Base-by-base conservation (phyloP, 2,888 invertebrate species). In the Drosophila borborema region DNA sequence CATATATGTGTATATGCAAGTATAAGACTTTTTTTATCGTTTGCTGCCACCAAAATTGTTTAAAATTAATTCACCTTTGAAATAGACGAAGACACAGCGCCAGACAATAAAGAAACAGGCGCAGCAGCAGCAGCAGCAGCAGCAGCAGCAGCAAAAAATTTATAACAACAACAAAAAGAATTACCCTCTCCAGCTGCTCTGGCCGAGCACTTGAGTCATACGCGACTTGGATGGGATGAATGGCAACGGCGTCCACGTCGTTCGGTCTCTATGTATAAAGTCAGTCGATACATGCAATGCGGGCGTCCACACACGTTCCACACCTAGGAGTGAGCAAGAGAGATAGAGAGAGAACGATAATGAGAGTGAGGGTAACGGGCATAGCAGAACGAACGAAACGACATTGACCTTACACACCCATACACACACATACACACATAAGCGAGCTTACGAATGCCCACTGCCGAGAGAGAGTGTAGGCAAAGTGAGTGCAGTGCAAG, bases 341-440 rank as follows among this genome's bases (percentile, higher is more conserved):
- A 14, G 31, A 28, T 28, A 28, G 16, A 48, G 16, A 48, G 4
- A n/a, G 8, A 48, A 5, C 2, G 49, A 6, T 12, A 49, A 8
- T 16, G 23, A 38, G 36, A 54, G 64, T 41, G 18, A 46, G 28
- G 56, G 48, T 40, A 23, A 28, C 28, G 53, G 34, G 55, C 64
- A 58, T 45, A 23, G 54, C 56, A 53, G 51, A 71, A 75, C 74
- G 73, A 68, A 62, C 83, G 74, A 91, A 89, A 86, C 90, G 91
- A 91, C 91, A 91, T 91, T 91, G 91, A 91, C 91, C 92, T 91
- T 91, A 91, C 88, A 82, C 71, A 91, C 88, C 82, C 45, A 20
- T 6, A 20, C 20, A 45, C 18, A 38, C 38, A 38, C 38, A 38
- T 3, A 4, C 38, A 43, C 80, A 78, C 63, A 55, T 41, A 53